These are phyloP conservation scores for Cryptocephalus primarius DNA, from an alignment of 2,888 invertebrate species.

Conservation along the genomic window DNA sequence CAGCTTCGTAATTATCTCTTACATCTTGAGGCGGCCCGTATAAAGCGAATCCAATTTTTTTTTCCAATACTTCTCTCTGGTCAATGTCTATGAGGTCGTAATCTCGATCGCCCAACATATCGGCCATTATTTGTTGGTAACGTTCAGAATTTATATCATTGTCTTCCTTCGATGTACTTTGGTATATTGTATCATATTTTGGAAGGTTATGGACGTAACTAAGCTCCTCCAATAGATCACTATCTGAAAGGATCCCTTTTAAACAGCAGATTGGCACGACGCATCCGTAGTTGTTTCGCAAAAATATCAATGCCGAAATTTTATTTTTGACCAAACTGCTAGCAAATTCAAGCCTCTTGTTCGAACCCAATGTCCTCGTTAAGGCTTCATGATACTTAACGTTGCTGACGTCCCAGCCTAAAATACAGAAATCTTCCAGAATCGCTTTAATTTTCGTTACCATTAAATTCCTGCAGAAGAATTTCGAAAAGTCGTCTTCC, in stretches of 20 bases:
- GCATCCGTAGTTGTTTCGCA: neutral
- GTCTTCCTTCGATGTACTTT: conserved; percentile 11
- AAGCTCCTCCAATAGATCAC: conserved; percentile 7
- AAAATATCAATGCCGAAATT: neutral
- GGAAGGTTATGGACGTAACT: conserved; percentile 13
- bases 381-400: conserved; percentile 19
- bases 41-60: conserved; percentile 47
- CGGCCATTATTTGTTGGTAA: conserved; percentile 37
- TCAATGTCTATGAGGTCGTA: conserved; percentile 42
- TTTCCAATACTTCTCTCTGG: conserved; percentile 40
- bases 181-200: conserved; percentile 12
- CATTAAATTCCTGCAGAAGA: conserved; percentile 18
- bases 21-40: conserved; percentile 42
- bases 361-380: conserved; percentile 11
- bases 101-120: conserved; percentile 46
- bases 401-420: conserved; percentile 27
- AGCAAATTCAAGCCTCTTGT: conserved; percentile 14
- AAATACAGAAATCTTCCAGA: conserved; percentile 19
- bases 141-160: conserved; percentile 1
- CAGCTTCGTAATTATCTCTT: conserved; percentile 30
- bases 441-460: conserved; percentile 16
- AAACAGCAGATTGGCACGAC: neutral
- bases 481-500: conserved; percentile 18
- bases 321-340: conserved; percentile 11
- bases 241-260: neutral